phyloP scores from a whole-genome alignment of 2,797 vertebrate species.

The Sebastes itinus region DNA sequence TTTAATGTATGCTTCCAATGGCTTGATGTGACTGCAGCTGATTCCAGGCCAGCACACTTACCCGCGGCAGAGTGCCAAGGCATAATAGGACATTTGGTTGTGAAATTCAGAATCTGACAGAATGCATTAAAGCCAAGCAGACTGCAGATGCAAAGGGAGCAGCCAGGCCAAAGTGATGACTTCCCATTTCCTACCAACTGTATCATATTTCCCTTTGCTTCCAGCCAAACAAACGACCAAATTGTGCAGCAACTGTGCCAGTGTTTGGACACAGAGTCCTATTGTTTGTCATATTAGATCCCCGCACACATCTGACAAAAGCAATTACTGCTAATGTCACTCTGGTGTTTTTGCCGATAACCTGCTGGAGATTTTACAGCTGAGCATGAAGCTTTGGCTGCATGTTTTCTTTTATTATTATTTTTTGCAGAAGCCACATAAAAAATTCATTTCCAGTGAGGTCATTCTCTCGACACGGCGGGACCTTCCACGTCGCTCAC shows the following conservation, averaged over 20 bases:
- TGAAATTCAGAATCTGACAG: slow-evolving; percentile 82
- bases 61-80: slow-evolving; percentile 72
- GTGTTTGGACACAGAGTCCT: slow-evolving; percentile 56
- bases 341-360: slow-evolving; percentile 26
- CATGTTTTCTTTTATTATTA: background rate
- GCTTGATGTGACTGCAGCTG: slow-evolving; percentile 70
- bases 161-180: slow-evolving; percentile 70
- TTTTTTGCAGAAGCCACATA: slow-evolving; percentile 5
- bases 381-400: background rate
- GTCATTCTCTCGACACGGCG: slow-evolving; percentile 52
- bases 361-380: slow-evolving; percentile 26
- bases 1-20: slow-evolving; percentile 67
- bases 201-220: slow-evolving; percentile 59
- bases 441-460: slow-evolving; percentile 40
- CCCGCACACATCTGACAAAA: slow-evolving; percentile 41
- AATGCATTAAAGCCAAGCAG: slow-evolving; percentile 79
- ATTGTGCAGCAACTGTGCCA: slow-evolving; percentile 36
- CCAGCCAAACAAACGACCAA: slow-evolving; percentile 57
- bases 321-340: slow-evolving; percentile 39
- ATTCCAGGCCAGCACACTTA: slow-evolving; percentile 73
- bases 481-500: slow-evolving; percentile 52
- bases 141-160: slow-evolving; percentile 70
- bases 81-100: slow-evolving; percentile 82
- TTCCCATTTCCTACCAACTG: slow-evolving; percentile 66
- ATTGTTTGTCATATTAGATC: slow-evolving; percentile 56